Base-by-base conservation (phyloP, 2,113 vertebrate species). In the Myanophis thanlyinensis region DNA sequence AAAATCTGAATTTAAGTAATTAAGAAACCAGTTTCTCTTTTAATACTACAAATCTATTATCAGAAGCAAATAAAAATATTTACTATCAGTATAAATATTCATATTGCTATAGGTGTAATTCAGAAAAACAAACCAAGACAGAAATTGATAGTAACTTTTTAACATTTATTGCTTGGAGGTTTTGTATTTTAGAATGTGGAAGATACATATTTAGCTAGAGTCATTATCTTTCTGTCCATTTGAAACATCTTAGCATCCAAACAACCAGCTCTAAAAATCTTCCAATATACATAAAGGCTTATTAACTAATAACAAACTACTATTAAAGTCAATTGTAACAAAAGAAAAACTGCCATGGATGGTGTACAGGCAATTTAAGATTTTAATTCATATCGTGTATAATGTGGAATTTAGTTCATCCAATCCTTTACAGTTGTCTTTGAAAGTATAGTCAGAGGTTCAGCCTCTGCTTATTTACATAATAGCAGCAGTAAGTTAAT, bases 1-100 rank as follows among this genome's bases (percentile, higher is more conserved):
- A 73, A 91, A 95, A 91, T 95, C 96, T 95, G 20, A 85, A 91
- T 46, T 1, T 80, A 96, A 96, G 96, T 97, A 95, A 85, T 1
- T 7, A 0, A 89, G 52, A 59, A 59, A 89, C 25, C 11, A 54
- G 23, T 44, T 89, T 56, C 91, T 0, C 15, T 93, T 59, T 88
- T 44, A 89, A 96, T 88, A 30, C 96, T 97, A 95, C 90, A 95
- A 93, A 92, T 91, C 62, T 96, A 95, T 95, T 97, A 91, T 93
- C 90, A 80, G 89, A 93, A 94, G 93, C 87, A 56, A 95, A 94
- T 95, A 95, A 53, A 93, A 91, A 95, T 96, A 62, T 93, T 90
- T 92, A 94, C 88, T 93, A 52, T 22, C 52, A 95, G 89, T 94
- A 94, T 91, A 94, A 93, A 96, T 0, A 93, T 93, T 85, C 94